phyloP scores from a whole-genome alignment of 2,888 invertebrate species.

The Norana najaformis region DNA sequence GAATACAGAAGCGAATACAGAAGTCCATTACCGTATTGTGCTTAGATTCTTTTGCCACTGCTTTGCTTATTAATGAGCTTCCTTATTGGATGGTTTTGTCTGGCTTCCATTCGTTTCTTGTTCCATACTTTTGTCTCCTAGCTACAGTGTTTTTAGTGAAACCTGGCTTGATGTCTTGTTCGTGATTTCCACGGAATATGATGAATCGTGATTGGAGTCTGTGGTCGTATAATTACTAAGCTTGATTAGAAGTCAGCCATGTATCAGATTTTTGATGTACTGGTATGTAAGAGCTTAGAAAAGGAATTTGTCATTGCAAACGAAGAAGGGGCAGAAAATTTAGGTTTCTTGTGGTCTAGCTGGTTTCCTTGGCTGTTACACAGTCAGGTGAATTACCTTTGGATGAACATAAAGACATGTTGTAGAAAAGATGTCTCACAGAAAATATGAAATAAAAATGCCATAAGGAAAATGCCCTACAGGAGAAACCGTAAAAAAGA shows the following conservation, averaged over 20 bases:
- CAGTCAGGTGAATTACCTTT: not conserved
- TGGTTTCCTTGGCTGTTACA: not conserved
- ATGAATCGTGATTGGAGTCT: slow-evolving; percentile 10
- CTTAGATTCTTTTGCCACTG: not conserved
- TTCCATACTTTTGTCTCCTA: not conserved
- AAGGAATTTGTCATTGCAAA: not conserved
- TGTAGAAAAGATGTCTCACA: not conserved
- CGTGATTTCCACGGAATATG: not conserved
- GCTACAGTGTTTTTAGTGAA: not conserved
- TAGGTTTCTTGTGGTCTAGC: not conserved
- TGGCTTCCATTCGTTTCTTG: not conserved
- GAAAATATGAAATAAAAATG: too few species aligned
- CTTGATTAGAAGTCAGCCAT: not conserved
- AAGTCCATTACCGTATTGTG: not conserved
- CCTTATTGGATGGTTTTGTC: not conserved
- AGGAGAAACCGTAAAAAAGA: not conserved
- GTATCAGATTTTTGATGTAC: not conserved
- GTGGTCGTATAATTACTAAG: not conserved
- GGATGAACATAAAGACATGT: not conserved
- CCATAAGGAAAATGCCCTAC: not conserved
- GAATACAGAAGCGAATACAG: too few species aligned
- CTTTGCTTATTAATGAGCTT: not conserved
- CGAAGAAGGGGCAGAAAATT: not conserved
- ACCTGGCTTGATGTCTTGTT: not conserved
- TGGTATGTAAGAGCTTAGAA: not conserved